Base-by-base conservation (phyloP, 1,140 invertebrate species). In the Diachasmimorpha longicaudata region DNA sequence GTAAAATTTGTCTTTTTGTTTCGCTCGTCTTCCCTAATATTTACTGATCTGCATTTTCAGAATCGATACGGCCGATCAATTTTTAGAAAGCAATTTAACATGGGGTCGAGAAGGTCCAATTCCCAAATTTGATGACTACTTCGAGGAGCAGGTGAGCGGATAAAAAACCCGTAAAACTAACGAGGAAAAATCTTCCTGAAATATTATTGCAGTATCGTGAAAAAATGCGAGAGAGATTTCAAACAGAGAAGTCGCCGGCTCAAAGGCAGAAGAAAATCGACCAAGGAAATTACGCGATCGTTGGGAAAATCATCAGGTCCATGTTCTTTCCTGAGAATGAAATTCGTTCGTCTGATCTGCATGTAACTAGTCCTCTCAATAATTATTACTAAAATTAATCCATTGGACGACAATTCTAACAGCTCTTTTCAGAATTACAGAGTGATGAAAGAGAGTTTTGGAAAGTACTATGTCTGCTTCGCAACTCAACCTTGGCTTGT, bases 401-500 rank as follows among this genome's bases (percentile, higher is more conserved):
- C 6, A 21, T 16, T 37, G 31, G 63, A 71, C n/a, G 13, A 3
- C 14, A 39, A 55, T 44, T 14, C 42, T 42, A 37, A 73, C 31
- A 9, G 11, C 19, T 37, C n/a, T 58, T 71, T 44, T 74, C 25
- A 87, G 85, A 73, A 67, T 25, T 84, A 83, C 36, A 79, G 86
- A 70, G 46, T 87, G 0, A 88, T 87, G 86, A 82, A 74, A 63
- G 25, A 82, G 11, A 14, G 44, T 0, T 19, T 83, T 8, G 81
- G 80, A n/a, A 70, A 79, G 9, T 86, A 79, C 66, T 84, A 86
- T 44, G 48, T 78, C 0, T 75, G 77, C 0, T 87, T 88, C 67
- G 85, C 80, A 0, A 79, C 85, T 9, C 84, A 85, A 68, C 82
- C 85, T 0, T 87, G 86, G 85, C 78, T 88, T 6, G 9, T 87